Evolutionary conservation across 1,140 invertebrate genomes (phyloP).

Genomic region (Lepidostoma basale): DNA sequence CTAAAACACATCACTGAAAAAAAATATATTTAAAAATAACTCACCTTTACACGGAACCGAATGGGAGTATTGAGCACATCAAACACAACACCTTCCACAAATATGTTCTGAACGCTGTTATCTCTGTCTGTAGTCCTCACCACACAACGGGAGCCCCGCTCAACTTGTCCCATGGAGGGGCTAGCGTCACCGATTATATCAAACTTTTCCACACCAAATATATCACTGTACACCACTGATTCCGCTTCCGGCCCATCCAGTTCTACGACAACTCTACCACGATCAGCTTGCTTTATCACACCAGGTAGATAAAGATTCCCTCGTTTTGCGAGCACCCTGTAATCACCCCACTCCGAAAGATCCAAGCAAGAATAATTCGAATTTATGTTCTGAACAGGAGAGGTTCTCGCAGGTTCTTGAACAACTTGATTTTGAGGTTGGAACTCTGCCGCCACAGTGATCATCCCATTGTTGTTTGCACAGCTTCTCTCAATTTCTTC

Average conservation of each 20-base stretch:
- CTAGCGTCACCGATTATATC: constrained; percentile 93
- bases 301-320: constrained; percentile 85
- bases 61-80: constrained; percentile 71
- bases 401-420: constrained; percentile 47
- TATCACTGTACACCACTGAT: constrained; percentile 68
- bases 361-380: constrained; percentile 66
- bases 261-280: constrained; percentile 71
- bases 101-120: constrained; percentile 64
- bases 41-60: constrained; percentile 79
- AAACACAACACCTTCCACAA: constrained; percentile 83
- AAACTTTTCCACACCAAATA: constrained; percentile 77
- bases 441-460: constrained; percentile 34
- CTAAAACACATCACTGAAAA: too few relatives aligned
- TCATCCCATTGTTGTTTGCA: constrained; percentile 53
- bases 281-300: constrained; percentile 66
- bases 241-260: constrained; percentile 70
- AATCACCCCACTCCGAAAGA: constrained; percentile 88
- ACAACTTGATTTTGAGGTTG: constrained; percentile 18
- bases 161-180: constrained; percentile 79
- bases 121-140: constrained; percentile 59
- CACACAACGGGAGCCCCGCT: constrained; percentile 61
- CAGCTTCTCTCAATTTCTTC: constrained; percentile 67
- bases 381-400: constrained; percentile 51
- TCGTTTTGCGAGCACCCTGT: constrained; percentile 86
- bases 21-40: too few relatives aligned